Conservation (phyloP, 2,888 invertebrate genomes). For the Drosophila mettleri region DNA sequence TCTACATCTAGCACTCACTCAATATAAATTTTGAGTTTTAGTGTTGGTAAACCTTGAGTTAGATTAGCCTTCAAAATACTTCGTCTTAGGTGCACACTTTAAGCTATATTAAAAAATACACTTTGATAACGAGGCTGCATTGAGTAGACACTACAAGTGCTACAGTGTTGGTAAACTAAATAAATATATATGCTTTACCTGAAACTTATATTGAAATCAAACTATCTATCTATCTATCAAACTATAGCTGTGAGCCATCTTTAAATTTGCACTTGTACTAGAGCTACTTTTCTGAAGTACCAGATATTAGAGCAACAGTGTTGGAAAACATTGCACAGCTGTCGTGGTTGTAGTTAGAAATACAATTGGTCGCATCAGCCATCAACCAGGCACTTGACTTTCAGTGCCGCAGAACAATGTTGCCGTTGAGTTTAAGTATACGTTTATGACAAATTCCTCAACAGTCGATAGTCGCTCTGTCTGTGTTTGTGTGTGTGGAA, state of each 20-base stretch:
- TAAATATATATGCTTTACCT: background rate
- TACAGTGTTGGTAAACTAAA: background rate
- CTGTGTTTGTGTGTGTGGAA: background rate
- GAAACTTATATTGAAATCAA: background rate
- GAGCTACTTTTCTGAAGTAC: background rate
- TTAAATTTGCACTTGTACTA: background rate
- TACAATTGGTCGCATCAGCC: background rate
- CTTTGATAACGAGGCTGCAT: background rate
- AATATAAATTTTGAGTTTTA: background rate
- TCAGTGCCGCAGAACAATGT: constrained; percentile 8
- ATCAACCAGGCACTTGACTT: background rate
- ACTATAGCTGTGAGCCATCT: background rate
- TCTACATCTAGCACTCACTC: background rate
- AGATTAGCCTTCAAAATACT: background rate
- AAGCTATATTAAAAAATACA: background rate
- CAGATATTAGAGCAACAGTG: background rate
- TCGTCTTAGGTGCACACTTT: background rate
- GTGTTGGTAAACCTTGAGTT: background rate
- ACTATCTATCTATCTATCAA: too few species aligned
- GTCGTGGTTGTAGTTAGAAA: background rate
- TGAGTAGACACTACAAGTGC: background rate
- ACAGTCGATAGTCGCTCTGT: constrained; percentile 3
- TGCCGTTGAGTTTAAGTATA: background rate
- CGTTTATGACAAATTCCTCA: constrained; percentile 4
- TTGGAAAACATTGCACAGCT: constrained; percentile 5